Evolutionary conservation across 2,113 vertebrate species (phyloP).

Genomic region (Scomber scombrus): DNA sequence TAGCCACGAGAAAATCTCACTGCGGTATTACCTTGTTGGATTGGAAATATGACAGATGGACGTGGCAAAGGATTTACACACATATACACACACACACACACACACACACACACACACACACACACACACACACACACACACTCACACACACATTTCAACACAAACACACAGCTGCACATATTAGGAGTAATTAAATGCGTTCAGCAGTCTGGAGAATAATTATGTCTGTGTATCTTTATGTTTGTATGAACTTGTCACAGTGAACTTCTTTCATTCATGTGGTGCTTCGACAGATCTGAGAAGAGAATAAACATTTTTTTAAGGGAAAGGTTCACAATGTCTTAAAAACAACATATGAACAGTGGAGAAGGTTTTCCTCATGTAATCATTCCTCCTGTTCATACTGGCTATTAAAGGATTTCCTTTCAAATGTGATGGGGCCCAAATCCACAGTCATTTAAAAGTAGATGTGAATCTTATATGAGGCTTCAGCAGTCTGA

Average conservation of each 20-base stretch:
- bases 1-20: constrained; percentile 34
- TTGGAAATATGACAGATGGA: constrained; percentile 45
- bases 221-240: constrained; percentile 6
- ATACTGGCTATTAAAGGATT: too few relatives aligned
- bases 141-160: background rate
- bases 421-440: too few relatives aligned
- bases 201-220: constrained; percentile 13
- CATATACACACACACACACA: constrained; percentile 11
- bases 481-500: too few relatives aligned
- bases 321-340: too few relatives aligned
- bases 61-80: constrained; percentile 1
- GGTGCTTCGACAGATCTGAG: background rate
- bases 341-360: too few relatives aligned
- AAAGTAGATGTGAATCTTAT: too few relatives aligned
- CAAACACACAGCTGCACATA: constrained; percentile 6
- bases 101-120: background rate
- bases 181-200: constrained; percentile 31
- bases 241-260: background rate
- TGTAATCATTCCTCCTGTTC: too few relatives aligned
- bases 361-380: too few relatives aligned
- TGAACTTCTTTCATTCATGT: background rate
- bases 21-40: constrained; percentile 3
- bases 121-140: too few relatives aligned
- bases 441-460: too few relatives aligned
- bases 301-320: background rate